Evolutionary conservation across 2,888 invertebrate species (phyloP), one percentile per base, ranked within the genome.

Genomic region (Polydrusus tereticollis): DNA sequence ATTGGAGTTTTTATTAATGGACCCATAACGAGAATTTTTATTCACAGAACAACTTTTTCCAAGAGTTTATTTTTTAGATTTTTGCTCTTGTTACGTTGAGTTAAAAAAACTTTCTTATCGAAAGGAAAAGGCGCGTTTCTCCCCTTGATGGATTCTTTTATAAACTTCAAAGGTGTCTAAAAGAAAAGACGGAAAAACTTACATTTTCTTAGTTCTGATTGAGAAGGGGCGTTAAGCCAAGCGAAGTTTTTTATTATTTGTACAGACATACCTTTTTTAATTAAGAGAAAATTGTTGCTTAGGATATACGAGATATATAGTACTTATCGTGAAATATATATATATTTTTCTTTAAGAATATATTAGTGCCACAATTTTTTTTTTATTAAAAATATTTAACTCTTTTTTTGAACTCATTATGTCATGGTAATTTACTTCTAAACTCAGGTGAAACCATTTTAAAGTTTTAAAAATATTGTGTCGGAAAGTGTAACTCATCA

Each of bases 81-180:
- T 62, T 62, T 62, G 26, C 6, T 47, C 43, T 14, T 21, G 36
- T 38, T 52, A 64, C 50, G 21, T 41, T 8, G 2, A 38, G 52
- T 23, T 50, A 68, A 68, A 62, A 57, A 68, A 68, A 62, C 60
- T 50, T 68, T 14, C 55, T 55, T 68, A 68, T 68, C 68, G 60
- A 41, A 41, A 68, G 18, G 43, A 59, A 59, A 45, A 45, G 10
- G 7, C 26, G 29, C 16, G 23, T 60, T 23, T 29, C 52, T 59
- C 21, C 23, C 55, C 68, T 68, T 60, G 60, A 68, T 68, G 68
- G 60, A 68, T 62, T 55, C 68, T 60, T 43, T 68, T 60, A 62
- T 50, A 52, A 52, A 68, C 41, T 68, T 62, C 55, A 68, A 60
- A 68, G 41, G 52, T 52, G 60, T 68, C 20, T 26, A 29, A 50